Percentiles rank a stretch among this genome's conserved stretches.
Evolutionary conservation across 2,797 vertebrate species (phyloP).

Genomic region (Parotocinclus haroldoi): DNA sequence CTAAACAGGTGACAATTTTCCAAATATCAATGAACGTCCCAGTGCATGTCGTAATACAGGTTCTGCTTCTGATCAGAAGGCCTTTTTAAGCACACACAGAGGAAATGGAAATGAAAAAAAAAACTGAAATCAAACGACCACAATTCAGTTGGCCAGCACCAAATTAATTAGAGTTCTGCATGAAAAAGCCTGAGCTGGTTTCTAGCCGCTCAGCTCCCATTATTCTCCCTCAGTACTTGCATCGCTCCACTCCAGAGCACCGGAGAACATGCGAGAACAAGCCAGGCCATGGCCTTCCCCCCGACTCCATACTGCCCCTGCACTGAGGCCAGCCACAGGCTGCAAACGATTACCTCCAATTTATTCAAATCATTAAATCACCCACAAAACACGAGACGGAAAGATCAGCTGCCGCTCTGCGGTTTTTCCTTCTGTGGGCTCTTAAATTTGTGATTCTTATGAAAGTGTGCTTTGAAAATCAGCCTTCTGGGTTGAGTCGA

Average conservation of each 20-base stretch:
- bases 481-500: too few relatives aligned
- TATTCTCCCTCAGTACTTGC: conserved; percentile 52
- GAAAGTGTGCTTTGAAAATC: too few relatives aligned
- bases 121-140: conserved; percentile 88
- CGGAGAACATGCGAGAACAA: conserved; percentile 35
- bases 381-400: conserved; percentile 65
- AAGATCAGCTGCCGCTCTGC: neutral
- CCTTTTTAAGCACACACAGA: too few relatives aligned
- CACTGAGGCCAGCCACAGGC: conserved; percentile 15
- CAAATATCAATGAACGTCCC: too few relatives aligned
- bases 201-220: conserved; percentile 64
- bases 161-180: conserved; percentile 95
- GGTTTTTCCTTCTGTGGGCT: too few relatives aligned
- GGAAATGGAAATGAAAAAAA: conserved; percentile 80
- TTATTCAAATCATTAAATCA: conserved; percentile 79
- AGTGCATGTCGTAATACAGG: neutral
- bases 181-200: conserved; percentile 76
- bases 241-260: conserved; percentile 47
- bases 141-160: conserved; percentile 92
- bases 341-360: conserved; percentile 83
- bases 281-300: conserved; percentile 73
- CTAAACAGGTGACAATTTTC: too few relatives aligned
- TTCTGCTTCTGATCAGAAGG: conserved; percentile 53
- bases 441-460: too few relatives aligned
- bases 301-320: conserved; percentile 69